These are phyloP conservation scores for Epinephelus cyanopodus DNA, from an alignment of 2,113 vertebrate genomes.

Conservation along the genomic window DNA sequence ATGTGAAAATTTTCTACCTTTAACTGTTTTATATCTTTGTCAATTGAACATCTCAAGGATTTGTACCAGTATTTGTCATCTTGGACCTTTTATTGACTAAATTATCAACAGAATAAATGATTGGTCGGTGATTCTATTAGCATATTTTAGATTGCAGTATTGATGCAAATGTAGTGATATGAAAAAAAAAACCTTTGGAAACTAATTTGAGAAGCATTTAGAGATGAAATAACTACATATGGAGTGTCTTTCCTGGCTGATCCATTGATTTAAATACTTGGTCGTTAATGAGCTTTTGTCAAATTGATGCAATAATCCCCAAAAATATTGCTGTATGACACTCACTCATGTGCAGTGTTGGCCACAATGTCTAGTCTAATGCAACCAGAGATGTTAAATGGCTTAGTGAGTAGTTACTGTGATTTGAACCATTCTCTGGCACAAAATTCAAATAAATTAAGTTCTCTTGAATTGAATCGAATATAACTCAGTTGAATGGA, in stretches of 20 bases:
- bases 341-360: neutral
- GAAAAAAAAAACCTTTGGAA: neutral
- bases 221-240: neutral
- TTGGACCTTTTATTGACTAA: neutral
- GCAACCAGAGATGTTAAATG: neutral
- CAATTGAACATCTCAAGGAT: too few species aligned
- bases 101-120: too few species aligned
- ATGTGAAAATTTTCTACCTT: neutral
- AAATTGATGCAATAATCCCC: neutral
- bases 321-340: neutral
- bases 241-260: neutral
- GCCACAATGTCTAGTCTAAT: neutral
- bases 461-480: too few species aligned
- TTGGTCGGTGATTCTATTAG: neutral
- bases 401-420: too few species aligned
- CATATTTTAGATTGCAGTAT: neutral
- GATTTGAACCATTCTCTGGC: too few species aligned
- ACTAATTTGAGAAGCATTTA: neutral
- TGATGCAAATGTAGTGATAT: neutral
- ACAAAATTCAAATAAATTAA: too few species aligned
- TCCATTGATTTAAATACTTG: neutral
- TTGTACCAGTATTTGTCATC: too few species aligned
- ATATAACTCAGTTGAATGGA: too few species aligned
- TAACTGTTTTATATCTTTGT: neutral
- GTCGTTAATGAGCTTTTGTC: neutral